These are phyloP conservation scores for Oscheius sp. DNA, from an alignment of 1,140 invertebrate species.

Conservation along the genomic window DNA sequence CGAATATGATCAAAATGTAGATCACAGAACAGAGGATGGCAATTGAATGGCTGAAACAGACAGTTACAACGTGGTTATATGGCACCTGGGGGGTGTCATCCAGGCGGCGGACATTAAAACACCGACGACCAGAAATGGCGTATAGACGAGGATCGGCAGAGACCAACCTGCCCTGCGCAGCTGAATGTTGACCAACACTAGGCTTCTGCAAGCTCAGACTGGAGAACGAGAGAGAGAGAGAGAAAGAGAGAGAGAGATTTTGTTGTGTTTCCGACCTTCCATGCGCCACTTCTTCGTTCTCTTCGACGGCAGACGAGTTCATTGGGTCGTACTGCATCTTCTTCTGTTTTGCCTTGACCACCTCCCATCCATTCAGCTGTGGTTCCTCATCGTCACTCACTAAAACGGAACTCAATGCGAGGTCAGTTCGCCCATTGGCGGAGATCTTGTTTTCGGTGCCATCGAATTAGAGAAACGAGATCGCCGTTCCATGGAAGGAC, in stretches of 20 bases:
- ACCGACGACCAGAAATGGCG: not conserved
- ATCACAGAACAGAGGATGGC: no score
- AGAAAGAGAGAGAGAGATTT: not conserved
- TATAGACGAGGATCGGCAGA: not conserved
- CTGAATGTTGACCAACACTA: not conserved
- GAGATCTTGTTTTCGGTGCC: no score
- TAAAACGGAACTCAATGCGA: not conserved
- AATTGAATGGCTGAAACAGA: no score
- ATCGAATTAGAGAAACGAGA: not conserved
- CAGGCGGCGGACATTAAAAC: not conserved
- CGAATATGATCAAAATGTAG: no score
- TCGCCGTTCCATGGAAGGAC: no score
- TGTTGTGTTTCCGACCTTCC: no score
- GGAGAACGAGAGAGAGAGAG: not conserved
- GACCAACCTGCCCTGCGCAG: not conserved
- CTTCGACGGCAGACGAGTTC: no score
- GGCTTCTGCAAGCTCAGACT: not conserved
- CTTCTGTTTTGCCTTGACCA: not conserved
- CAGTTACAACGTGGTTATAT: no score
- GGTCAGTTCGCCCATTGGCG: no score
- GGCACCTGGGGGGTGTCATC: not conserved
- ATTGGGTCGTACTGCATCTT: not conserved
- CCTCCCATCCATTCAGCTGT: not conserved
- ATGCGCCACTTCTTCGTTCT: no score
- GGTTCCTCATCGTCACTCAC: not conserved